These are phyloP conservation scores for Rhimphoctona megacephalus DNA, from an alignment of 2,888 invertebrate species.

Conservation along the genomic window DNA sequence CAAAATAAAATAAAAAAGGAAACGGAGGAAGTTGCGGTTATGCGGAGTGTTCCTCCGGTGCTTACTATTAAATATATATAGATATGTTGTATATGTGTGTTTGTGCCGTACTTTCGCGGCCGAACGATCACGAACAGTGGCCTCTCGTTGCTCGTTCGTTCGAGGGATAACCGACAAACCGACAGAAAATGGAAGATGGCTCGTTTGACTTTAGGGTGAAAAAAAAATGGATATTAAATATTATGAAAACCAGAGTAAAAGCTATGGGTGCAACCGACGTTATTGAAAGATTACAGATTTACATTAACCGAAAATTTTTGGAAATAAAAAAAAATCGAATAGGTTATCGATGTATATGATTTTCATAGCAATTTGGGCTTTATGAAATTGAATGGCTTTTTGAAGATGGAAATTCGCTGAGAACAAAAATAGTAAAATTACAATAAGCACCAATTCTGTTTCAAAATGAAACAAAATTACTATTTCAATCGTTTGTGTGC, in stretches of 20 bases:
- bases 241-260: slow-evolving; percentile 17
- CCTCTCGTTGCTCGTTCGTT: slow-evolving; percentile 53
- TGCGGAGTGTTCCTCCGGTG: slow-evolving; percentile 68
- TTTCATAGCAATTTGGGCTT: not conserved
- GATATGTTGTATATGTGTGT: not conserved
- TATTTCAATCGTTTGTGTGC: too few species aligned
- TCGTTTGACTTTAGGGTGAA: slow-evolving; percentile 51
- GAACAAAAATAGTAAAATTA: not conserved
- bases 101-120: slow-evolving; percentile 79
- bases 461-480: too few species aligned
- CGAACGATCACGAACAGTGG: slow-evolving; percentile 75
- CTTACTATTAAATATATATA: not conserved
- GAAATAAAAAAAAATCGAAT: not conserved
- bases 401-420: not conserved
- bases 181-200: slow-evolving; percentile 57
- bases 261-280: not conserved
- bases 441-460: not conserved
- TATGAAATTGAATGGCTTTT: not conserved
- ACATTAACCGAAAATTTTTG: not conserved
- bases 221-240: slow-evolving; percentile 33
- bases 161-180: slow-evolving; percentile 67
- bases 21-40: slow-evolving; percentile 80
- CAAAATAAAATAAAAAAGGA: slow-evolving; percentile 73
- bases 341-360: not conserved
- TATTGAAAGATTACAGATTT: not conserved